Conservation (phyloP, 2,797 vertebrate species). For the Cyprinodon diabolis region DNA sequence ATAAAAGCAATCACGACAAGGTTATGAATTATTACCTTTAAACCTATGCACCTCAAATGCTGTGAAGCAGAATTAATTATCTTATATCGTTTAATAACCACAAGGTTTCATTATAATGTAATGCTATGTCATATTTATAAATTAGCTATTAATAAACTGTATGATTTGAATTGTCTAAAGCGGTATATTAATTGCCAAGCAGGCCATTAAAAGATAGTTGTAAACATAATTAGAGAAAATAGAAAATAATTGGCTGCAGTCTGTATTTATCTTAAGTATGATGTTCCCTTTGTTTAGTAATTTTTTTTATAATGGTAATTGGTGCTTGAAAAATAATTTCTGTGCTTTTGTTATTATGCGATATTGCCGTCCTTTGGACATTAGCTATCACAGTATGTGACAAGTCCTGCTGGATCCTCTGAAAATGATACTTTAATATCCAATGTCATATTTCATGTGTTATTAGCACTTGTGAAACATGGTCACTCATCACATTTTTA, state of each 20-base stretch:
- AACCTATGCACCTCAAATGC: background rate
- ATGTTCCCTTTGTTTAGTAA: background rate
- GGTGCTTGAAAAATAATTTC: background rate
- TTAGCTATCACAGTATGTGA: background rate
- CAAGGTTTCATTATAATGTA: background rate
- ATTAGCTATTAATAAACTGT: constrained; percentile 12
- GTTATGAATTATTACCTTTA: background rate
- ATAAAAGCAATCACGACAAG: too few species aligned
- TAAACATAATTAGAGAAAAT: constrained; percentile 38
- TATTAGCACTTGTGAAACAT: background rate
- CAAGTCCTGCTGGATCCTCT: background rate
- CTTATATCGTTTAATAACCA: too few species aligned
- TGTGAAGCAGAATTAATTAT: too few species aligned
- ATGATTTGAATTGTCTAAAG: constrained; percentile 15
- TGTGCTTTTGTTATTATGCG: background rate
- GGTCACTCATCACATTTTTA: background rate
- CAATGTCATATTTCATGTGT: background rate
- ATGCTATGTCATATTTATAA: constrained; percentile 25
- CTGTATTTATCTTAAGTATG: background rate
- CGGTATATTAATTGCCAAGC: constrained; percentile 5
- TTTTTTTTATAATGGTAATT: background rate
- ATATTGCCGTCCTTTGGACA: background rate
- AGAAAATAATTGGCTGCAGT: constrained; percentile 13
- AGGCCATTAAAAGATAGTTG: constrained; percentile 1
- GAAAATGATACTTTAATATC: background rate